Conservation (phyloP, 2,888 invertebrate species). For the Antheraea yamamai region DNA sequence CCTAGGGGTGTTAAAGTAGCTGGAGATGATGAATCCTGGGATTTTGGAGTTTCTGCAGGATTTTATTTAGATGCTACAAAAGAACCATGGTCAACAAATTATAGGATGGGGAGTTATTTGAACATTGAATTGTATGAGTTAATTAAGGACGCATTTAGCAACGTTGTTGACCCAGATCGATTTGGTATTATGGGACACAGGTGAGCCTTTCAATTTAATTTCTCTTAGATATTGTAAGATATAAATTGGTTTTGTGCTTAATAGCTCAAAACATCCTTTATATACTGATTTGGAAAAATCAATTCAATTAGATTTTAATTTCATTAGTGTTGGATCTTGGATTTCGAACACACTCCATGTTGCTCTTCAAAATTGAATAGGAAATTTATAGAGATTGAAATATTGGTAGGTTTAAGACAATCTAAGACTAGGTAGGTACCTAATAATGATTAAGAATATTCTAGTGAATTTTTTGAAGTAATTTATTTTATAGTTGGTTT, state of each 20-base stretch:
- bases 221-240: not conserved
- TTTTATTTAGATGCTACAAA: conserved; percentile 96
- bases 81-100: conserved; percentile 96
- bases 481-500: not conserved
- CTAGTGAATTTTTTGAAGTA: not conserved
- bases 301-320: too few relatives aligned
- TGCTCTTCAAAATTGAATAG: too few relatives aligned
- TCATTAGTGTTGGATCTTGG: too few relatives aligned
- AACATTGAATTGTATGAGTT: conserved; percentile 91
- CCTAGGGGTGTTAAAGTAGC: conserved; percentile 94
- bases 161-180: conserved; percentile 75
- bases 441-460: too few relatives aligned
- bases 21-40: conserved; percentile 95
- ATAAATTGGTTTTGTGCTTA: too few relatives aligned
- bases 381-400: too few relatives aligned
- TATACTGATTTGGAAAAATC: too few relatives aligned
- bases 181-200: conserved; percentile 92
- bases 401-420: too few relatives aligned
- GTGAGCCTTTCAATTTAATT: conserved; percentile 55
- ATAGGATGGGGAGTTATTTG: conserved; percentile 97
- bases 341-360: too few relatives aligned
- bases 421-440: too few relatives aligned
- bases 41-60: conserved; percentile 97
- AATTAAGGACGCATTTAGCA: conserved; percentile 87
- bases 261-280: too few relatives aligned